Conservation (phyloP, 2,113 vertebrate genomes). For the Rallus limicola region DNA sequence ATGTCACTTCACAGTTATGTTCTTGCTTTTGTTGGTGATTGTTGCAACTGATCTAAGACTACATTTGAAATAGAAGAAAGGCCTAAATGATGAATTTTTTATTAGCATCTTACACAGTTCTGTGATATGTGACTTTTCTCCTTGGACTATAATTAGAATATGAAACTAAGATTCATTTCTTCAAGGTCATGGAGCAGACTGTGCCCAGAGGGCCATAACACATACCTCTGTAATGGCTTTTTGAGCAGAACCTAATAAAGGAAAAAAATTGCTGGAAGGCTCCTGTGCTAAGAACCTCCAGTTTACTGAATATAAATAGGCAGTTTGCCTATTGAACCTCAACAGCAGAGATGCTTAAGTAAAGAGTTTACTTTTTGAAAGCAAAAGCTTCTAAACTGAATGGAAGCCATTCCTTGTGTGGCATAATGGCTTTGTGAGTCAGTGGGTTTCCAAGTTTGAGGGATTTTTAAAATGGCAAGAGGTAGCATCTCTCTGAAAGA, state of each 20-base stretch:
- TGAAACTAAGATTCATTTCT: neutral
- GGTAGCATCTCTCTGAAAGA: neutral
- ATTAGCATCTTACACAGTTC: neutral
- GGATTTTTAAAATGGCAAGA: neutral
- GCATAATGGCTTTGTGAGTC: neutral
- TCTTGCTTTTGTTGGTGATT: neutral
- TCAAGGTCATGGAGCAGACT: neutral
- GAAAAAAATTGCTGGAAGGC: neutral
- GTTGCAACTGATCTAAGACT: neutral
- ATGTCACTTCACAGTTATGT: neutral
- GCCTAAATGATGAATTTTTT: neutral
- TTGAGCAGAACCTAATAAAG: constrained; percentile 29
- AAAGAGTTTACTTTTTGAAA: neutral
- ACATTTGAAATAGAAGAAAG: neutral
- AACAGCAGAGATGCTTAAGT: neutral
- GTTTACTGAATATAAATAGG: neutral
- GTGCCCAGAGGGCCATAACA: constrained; percentile 11
- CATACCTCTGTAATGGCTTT: neutral
- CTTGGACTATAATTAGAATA: constrained; percentile 17
- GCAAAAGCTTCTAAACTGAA: neutral
- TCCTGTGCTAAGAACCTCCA: neutral
- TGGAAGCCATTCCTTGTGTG: neutral
- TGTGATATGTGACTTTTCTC: neutral
- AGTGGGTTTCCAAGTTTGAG: neutral
- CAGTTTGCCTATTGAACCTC: neutral